Percentiles rank a stretch among this genome's conserved stretches.
Conservation (phyloP, 2,888 invertebrate species). For the Camponotus fellah region DNA sequence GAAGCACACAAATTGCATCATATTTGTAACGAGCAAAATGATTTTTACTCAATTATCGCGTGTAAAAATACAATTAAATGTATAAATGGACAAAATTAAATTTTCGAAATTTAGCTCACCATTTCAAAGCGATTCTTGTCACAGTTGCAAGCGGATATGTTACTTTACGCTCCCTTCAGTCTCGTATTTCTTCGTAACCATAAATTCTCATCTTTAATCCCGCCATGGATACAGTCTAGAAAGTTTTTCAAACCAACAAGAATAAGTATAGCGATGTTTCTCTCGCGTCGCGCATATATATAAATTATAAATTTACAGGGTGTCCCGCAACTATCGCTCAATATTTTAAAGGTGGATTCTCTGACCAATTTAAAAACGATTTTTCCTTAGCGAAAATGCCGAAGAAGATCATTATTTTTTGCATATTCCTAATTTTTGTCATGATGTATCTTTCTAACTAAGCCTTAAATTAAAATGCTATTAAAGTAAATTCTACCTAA, state of each 20-base stretch:
- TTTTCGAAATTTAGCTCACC: background rate
- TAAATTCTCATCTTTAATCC: slow-evolving; percentile 29
- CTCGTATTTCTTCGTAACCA: slow-evolving; percentile 28
- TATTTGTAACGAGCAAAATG: background rate
- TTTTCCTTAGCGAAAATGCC: no score
- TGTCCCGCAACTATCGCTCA: no score
- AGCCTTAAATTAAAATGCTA: no score
- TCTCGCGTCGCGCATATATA: background rate
- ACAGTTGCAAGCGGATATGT: background rate
- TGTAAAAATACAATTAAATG: background rate
- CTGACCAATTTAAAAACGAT: no score
- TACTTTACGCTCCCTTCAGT: background rate
- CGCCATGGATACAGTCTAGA: background rate
- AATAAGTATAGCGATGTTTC: background rate
- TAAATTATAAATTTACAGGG: background rate
- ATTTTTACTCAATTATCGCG: background rate
- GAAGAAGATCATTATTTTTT: no score
- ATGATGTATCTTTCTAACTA: no score
- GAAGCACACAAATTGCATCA: background rate
- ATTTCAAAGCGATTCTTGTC: background rate
- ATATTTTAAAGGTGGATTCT: no score
- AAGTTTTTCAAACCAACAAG: slow-evolving; percentile 5
- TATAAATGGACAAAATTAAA: background rate
- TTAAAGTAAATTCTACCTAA: no score
- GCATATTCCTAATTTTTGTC: no score